A percentile compares a stretch with the other conserved stretches of the same genome.
These are phyloP conservation scores for Neomonachus schauinslandi DNA, from an alignment of 2,113 vertebrate species.

Conservation along the genomic window DNA sequence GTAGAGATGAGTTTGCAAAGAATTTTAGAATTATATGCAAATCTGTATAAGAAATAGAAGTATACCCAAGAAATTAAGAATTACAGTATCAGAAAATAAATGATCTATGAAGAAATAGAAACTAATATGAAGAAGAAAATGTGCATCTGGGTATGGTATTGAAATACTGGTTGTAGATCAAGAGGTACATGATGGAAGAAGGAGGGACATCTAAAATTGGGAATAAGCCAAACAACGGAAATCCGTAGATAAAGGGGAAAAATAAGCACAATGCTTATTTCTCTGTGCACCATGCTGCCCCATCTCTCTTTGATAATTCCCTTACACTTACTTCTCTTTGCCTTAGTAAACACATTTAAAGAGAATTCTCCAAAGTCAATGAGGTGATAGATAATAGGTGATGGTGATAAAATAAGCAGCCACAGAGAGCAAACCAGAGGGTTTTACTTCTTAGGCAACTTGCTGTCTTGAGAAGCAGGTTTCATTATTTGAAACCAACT, in stretches of 20 bases:
- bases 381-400: background rate
- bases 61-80: background rate
- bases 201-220: background rate
- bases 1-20: background rate
- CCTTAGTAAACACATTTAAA: background rate
- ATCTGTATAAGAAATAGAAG: background rate
- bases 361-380: background rate
- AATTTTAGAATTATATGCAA: background rate
- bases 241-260: background rate
- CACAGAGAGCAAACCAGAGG: background rate
- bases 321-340: conserved; percentile 9
- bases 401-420: background rate
- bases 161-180: background rate
- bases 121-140: conserved; percentile 26
- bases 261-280: background rate
- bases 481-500: conserved; percentile 39
- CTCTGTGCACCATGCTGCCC: background rate
- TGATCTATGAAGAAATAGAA: background rate
- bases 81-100: background rate
- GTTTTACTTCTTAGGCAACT: background rate
- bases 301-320: conserved; percentile 21
- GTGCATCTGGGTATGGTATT: background rate
- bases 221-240: background rate
- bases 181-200: background rate
- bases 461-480: background rate